These are phyloP conservation scores for Isurus oxyrinchus DNA, from an alignment of 2,113 vertebrate genomes.

Conservation along the genomic window DNA sequence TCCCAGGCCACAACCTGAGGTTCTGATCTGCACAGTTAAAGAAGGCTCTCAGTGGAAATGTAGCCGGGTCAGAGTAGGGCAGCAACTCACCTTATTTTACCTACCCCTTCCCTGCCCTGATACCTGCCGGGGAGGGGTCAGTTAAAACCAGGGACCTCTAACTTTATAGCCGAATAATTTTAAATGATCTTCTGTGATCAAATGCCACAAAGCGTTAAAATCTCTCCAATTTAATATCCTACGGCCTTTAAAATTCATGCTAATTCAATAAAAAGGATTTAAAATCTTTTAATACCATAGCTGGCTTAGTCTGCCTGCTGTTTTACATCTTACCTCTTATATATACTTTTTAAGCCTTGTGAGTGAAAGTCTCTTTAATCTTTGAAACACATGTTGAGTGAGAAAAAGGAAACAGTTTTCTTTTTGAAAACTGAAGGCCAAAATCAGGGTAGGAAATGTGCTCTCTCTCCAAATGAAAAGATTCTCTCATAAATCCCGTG, in stretches of 20 bases:
- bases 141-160: neutral
- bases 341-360: constrained; percentile 58
- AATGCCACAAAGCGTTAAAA: constrained; percentile 65
- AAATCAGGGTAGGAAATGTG: constrained; percentile 69
- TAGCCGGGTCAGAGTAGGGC: neutral
- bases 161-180: neutral
- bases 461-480: constrained; percentile 63
- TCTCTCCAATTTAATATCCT: constrained; percentile 62
- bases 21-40: neutral
- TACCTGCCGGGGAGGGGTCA: neutral
- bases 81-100: neutral
- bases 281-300: constrained; percentile 57
- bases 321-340: constrained; percentile 60
- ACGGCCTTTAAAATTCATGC: constrained; percentile 79
- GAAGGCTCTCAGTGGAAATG: neutral
- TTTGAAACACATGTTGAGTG: constrained; percentile 76
- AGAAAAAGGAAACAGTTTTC: constrained; percentile 84
- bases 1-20: neutral
- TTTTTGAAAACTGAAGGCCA: constrained; percentile 69
- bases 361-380: constrained; percentile 77
- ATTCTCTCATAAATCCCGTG: constrained; percentile 47
- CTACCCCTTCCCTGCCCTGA: neutral
- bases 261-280: constrained; percentile 79
- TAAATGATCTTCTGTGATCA: constrained; percentile 61
- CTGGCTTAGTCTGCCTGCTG: constrained; percentile 54